Percentiles rank a stretch among this genome's conserved stretches.
Evolutionary conservation across 2,888 invertebrate genomes (phyloP).

Genomic region (Dasysyrphus tricinctus): DNA sequence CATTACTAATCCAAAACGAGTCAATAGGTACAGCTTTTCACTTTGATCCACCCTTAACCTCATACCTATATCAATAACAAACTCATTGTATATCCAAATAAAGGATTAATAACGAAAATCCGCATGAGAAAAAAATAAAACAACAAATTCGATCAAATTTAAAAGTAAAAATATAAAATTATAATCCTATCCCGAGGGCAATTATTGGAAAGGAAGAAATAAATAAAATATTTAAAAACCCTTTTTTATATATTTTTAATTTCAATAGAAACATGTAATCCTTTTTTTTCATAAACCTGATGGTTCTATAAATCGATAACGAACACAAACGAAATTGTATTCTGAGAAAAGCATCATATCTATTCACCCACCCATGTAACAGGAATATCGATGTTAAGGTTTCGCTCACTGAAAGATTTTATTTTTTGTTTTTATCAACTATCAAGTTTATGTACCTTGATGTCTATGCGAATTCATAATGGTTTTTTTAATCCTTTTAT

Average conservation of each 20-base stretch:
- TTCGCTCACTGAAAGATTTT: not conserved
- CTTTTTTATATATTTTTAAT: not conserved
- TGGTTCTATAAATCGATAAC: not conserved
- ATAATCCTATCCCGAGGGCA: not conserved
- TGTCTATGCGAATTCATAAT: not conserved
- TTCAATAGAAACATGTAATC: not conserved
- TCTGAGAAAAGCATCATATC: not conserved
- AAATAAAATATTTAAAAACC: not conserved
- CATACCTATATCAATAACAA: not conserved
- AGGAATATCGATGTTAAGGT: not conserved
- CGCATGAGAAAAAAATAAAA: not conserved
- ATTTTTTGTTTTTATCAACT: not conserved
- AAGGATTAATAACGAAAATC: conserved; percentile 8
- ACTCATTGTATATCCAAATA: not conserved
- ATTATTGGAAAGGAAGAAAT: not conserved
- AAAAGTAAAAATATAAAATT: not conserved
- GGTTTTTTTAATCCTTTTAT: conserved; percentile 25
- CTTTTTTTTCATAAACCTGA: not conserved
- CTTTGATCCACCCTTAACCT: not conserved
- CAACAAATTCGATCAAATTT: not conserved
- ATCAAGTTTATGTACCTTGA: not conserved
- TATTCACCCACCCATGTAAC: not conserved
- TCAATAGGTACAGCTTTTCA: not conserved
- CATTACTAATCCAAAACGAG: not conserved
- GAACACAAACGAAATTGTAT: not conserved